Evolutionary conservation across 1,140 invertebrate species (phyloP).

Genomic region (Parasteatoda tepidariorum): DNA sequence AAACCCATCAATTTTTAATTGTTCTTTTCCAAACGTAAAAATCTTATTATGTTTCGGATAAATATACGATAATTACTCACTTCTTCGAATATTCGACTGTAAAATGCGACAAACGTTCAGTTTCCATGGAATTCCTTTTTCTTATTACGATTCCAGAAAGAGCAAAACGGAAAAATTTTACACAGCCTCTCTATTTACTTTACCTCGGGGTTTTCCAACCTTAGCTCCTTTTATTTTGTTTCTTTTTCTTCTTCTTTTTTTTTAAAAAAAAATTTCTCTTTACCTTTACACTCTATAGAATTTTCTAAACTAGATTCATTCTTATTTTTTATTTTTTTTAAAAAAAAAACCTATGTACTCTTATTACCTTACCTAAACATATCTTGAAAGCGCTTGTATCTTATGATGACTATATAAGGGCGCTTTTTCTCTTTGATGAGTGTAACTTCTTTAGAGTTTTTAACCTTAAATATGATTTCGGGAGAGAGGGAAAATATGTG

Average conservation of each 20-base stretch:
- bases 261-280: neutral
- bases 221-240: conserved; percentile 9
- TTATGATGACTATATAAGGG: neutral
- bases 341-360: neutral
- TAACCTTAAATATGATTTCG: neutral
- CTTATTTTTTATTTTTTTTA: neutral
- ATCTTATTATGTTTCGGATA: too few species aligned
- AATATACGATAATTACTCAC: conserved; percentile 36
- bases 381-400: neutral
- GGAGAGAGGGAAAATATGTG: neutral
- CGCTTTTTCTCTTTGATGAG: neutral
- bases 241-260: neutral
- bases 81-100: neutral
- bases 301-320: neutral
- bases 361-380: conserved; percentile 10
- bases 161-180: conserved; percentile 37
- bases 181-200: conserved; percentile 51
- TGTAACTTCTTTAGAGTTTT: neutral
- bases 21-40: too few species aligned
- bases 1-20: too few species aligned
- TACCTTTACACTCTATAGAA: conserved; percentile 21
- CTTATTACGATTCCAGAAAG: neutral
- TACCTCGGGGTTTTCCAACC: conserved; percentile 7
- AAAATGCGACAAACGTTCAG: neutral
- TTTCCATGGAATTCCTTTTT: neutral